Evolutionary conservation across 2,113 vertebrate genomes (phyloP).

Genomic region (Climacteris rufus): DNA sequence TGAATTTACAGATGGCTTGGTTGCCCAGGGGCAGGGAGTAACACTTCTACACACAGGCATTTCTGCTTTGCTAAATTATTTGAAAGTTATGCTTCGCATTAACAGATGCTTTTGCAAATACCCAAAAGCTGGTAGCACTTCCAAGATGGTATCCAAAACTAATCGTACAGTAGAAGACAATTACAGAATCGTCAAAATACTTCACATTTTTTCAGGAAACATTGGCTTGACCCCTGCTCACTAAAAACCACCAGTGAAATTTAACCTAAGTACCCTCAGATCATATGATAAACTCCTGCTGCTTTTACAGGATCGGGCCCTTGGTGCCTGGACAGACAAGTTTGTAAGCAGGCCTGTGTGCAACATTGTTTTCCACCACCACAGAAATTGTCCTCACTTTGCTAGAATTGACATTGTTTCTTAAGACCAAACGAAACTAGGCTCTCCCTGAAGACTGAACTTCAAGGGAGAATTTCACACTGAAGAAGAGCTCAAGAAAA

Average conservation of each 20-base stretch:
- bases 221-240: not conserved
- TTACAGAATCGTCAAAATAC: not conserved
- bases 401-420: not conserved
- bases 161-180: not conserved
- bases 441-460: not conserved
- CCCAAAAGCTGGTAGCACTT: not conserved
- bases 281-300: not conserved
- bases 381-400: not conserved
- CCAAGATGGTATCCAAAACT: not conserved
- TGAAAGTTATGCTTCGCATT: not conserved
- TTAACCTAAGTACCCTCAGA: not conserved
- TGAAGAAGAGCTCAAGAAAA: not conserved
- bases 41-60: not conserved
- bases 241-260: not conserved
- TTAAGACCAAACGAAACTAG: not conserved
- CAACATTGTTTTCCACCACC: not conserved
- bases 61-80: not conserved
- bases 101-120: not conserved
- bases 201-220: not conserved
- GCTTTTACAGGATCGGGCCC: not conserved
- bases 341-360: rapidly evolving
- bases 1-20: not conserved
- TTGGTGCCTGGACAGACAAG: not conserved
- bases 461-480: not conserved
- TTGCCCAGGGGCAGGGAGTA: not conserved